phyloP scores from a whole-genome alignment of 2,113 vertebrate species.

The Marmota monax region DNA sequence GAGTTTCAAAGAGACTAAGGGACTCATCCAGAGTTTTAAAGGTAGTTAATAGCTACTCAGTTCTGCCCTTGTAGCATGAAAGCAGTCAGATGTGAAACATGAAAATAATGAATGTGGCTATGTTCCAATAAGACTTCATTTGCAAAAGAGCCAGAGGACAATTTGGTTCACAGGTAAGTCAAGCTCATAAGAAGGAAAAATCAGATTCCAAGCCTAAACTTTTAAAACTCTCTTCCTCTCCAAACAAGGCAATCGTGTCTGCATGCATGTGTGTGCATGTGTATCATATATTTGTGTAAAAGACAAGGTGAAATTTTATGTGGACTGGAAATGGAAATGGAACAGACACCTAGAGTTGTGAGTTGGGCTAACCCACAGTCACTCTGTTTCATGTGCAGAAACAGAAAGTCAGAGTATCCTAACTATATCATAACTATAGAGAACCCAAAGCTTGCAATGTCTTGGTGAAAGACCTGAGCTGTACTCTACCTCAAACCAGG shows the following conservation, averaged over 20 bases:
- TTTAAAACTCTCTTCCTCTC: not conserved
- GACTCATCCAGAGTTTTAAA: not conserved
- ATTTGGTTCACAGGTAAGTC: not conserved
- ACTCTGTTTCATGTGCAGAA: not conserved
- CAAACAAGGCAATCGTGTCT: not conserved
- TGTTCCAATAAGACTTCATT: constrained; percentile 16
- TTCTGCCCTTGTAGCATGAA: not conserved
- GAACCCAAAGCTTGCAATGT: not conserved
- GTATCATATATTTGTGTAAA: not conserved
- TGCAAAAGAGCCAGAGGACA: not conserved
- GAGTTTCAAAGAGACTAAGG: not conserved
- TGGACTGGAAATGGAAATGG: constrained; percentile 15
- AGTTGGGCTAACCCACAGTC: not conserved
- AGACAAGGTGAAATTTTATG: not conserved
- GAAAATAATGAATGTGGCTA: not conserved
- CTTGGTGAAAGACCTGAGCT: not conserved
- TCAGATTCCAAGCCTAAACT: not conserved
- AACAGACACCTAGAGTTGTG: not conserved
- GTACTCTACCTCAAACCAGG: not conserved
- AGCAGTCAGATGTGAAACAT: not conserved
- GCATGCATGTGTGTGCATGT: not conserved
- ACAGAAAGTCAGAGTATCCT: not conserved
- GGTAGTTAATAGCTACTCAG: not conserved
- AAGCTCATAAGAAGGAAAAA: not conserved
- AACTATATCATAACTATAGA: not conserved